Evolutionary conservation across 2,888 invertebrate genomes (phyloP).

Genomic region (Drosophila cognata): DNA sequence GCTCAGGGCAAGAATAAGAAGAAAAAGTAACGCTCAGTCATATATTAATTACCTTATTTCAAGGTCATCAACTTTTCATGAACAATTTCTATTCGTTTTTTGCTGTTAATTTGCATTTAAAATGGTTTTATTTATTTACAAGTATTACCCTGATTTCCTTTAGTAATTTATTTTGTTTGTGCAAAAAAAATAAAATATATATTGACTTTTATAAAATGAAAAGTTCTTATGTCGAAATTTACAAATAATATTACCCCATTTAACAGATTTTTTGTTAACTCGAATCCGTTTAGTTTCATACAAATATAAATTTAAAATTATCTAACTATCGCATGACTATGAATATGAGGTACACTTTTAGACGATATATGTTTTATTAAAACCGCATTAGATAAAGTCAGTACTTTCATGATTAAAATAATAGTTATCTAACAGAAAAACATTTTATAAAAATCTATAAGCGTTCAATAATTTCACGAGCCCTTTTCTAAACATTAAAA

Average conservation of each 20-base stretch:
- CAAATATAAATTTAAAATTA: neutral
- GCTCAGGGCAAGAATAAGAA: slow-evolving; percentile 81
- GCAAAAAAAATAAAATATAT: slow-evolving; percentile 46
- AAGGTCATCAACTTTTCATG: slow-evolving; percentile 37
- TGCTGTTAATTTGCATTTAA: slow-evolving; percentile 57
- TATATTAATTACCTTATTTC: slow-evolving; percentile 5
- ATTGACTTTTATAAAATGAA: slow-evolving; percentile 42
- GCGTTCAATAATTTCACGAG: neutral
- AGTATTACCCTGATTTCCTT: slow-evolving; percentile 53
- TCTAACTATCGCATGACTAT: neutral
- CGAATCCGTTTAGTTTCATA: neutral
- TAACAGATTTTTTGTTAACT: neutral
- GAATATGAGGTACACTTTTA: neutral
- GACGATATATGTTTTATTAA: neutral
- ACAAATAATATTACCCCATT: neutral
- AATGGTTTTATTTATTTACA: slow-evolving; percentile 56
- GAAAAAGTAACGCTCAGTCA: slow-evolving; percentile 74
- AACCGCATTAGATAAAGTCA: neutral
- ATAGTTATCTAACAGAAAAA: neutral
- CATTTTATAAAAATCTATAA: neutral
- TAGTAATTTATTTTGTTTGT: slow-evolving; percentile 72
- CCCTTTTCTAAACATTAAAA: neutral
- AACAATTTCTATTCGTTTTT: slow-evolving; percentile 51
- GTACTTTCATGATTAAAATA: neutral
- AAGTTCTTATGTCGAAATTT: neutral